Base-by-base conservation (phyloP, 2,113 vertebrate genomes). In the Oophaga pumilio region DNA sequence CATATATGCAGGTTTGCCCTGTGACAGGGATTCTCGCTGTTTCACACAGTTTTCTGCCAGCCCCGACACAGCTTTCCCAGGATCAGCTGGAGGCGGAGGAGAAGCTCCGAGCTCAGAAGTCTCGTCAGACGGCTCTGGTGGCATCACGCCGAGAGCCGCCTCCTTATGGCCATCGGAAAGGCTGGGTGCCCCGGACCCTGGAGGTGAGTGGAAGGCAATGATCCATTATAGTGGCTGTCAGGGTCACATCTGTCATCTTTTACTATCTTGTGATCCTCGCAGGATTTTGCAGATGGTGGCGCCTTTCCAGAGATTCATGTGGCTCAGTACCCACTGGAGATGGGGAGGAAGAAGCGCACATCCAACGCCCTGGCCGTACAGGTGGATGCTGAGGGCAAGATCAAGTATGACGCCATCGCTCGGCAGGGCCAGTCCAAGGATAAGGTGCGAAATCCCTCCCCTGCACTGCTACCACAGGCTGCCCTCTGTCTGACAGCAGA, bases 241-340 rank as follows among this genome's bases (percentile, higher is more conserved):
- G 0, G 4, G 74, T 9, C 18, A 18, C 50, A 11, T 24, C 13
- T 1, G 2, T n/a, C 33, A 4, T 49, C 53, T 7, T 33, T 8
- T 6, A 0, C 0, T 88, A 6, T 88, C 60, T 84, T n/a, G 85
- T 91, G 33, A 81, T 68, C 84, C 86, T 0, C 89, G 1, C 84
- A 99, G 98, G 98, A 99, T 93, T 99, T 99, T 91, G 97, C 97
- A 92, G 98, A 99, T 97, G 98, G 98, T 22, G 98, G 98, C 52
- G 98, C 98, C 89, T 99, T 99, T 79, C 98, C 98, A 76, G 98
- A 99, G 93, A 97, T 99, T 89, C 97, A 98, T 0, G 96, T 99
- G 93, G 98, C 98, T 87, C 98, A 99, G 81, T 99, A 97, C 92
- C 98, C 98, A 9, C 89, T 97, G 94, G 98, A 99, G 90, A 99